These are phyloP conservation scores for Polydrusus cervinus DNA, from an alignment of 2,888 invertebrate species.

Conservation along the genomic window DNA sequence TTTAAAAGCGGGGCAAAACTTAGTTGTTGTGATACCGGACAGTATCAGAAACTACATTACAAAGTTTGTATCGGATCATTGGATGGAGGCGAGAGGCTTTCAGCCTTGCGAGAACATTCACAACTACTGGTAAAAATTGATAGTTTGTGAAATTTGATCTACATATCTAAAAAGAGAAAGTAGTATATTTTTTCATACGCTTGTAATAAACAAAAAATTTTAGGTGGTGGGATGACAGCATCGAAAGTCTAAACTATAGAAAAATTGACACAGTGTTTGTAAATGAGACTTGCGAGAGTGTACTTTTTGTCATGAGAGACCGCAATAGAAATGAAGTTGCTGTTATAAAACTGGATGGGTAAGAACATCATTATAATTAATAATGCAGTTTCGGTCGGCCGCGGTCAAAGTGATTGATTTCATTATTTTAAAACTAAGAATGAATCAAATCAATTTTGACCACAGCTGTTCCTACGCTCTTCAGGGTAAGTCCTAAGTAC, in stretches of 20 bases:
- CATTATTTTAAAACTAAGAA: too few relatives aligned
- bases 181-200: too few relatives aligned
- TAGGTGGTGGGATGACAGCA: conserved; percentile 86
- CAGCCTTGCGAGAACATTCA: conserved; percentile 62
- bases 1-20: conserved; percentile 79
- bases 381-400: too few relatives aligned
- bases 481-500: too few relatives aligned
- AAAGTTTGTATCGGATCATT: conserved; percentile 94
- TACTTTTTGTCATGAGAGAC: conserved; percentile 79
- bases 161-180: too few relatives aligned
- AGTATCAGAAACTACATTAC: conserved; percentile 98
- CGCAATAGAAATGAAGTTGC: conserved; percentile 56
- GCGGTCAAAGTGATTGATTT: too few relatives aligned
- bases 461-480: too few relatives aligned
- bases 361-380: too few relatives aligned
- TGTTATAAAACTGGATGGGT: conserved; percentile 49
- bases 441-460: too few relatives aligned
- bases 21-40: conserved; percentile 95
- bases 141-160: too few relatives aligned
- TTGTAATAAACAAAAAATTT: background rate
- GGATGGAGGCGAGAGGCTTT: conserved; percentile 90
- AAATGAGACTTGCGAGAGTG: conserved; percentile 78
- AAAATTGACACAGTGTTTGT: conserved; percentile 73
- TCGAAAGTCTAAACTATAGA: conserved; percentile 75
- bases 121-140: conserved; percentile 64